phyloP scores from a whole-genome alignment of 1,140 invertebrate species.

The Scaptomyza pallida region DNA sequence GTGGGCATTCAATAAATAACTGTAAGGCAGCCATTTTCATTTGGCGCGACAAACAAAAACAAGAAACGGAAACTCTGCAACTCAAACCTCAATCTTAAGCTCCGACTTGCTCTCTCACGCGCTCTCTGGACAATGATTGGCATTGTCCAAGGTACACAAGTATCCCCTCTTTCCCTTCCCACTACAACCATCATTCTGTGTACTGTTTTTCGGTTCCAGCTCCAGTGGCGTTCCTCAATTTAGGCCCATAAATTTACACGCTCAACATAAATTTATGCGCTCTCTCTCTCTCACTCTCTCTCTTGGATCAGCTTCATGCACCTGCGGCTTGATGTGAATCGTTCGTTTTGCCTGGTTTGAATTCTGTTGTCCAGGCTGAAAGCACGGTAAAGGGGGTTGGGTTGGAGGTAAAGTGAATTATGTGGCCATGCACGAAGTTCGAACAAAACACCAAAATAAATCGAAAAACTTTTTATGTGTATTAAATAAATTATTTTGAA shows the following conservation, averaged over 20 bases:
- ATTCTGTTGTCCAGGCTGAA: neutral
- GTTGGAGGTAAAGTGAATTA: constrained; percentile 59
- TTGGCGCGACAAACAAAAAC: constrained; percentile 36
- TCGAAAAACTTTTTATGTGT: constrained; percentile 79
- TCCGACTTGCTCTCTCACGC: neutral
- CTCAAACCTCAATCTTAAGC: neutral
- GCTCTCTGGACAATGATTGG: constrained; percentile 11
- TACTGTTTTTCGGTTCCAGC: neutral
- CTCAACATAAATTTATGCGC: constrained; percentile 57
- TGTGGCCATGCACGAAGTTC: constrained; percentile 62
- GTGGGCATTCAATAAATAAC: constrained; percentile 53
- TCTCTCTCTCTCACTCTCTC: too few species aligned
- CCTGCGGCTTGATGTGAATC: constrained; percentile 47
- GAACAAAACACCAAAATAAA: constrained; percentile 71
- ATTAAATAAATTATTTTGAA: constrained; percentile 79
- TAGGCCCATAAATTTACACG: constrained; percentile 48
- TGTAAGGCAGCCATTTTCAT: constrained; percentile 42
- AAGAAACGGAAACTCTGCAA: neutral
- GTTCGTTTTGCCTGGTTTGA: too few species aligned
- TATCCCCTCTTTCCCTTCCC: too few species aligned
- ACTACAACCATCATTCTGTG: too few species aligned
- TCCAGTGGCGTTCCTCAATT: constrained; percentile 5
- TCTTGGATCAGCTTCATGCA: constrained; percentile 33
- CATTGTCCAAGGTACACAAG: constrained; percentile 13
- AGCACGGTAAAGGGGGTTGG: too few species aligned